phyloP scores from a whole-genome alignment of 2,113 vertebrate species.

The Pseudorectes ferrugineus region DNA sequence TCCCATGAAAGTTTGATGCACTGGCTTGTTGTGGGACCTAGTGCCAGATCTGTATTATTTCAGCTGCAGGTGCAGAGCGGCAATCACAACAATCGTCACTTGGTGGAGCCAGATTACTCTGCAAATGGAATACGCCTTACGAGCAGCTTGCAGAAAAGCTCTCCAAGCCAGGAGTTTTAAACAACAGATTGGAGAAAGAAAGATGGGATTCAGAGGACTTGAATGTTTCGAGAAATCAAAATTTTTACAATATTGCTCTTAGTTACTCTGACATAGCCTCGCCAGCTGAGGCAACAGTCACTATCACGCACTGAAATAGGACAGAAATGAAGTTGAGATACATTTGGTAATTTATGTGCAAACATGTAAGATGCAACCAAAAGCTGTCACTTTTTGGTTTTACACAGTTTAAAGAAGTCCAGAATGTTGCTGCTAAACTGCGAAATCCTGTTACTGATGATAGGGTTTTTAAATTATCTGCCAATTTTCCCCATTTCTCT shows the following conservation, averaged over 20 bases:
- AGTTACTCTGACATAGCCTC: neutral
- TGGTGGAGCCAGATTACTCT: slow-evolving; percentile 71
- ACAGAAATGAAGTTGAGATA: neutral
- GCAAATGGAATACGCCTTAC: neutral
- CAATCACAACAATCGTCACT: slow-evolving; percentile 45
- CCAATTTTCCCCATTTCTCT: neutral
- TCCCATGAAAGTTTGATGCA: neutral
- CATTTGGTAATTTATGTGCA: neutral
- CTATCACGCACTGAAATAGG: neutral
- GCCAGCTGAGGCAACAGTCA: neutral
- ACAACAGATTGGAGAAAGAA: neutral
- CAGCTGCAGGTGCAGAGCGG: neutral
- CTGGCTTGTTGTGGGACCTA: neutral
- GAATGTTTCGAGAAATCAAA: neutral
- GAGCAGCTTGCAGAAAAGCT: neutral
- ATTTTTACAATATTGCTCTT: neutral
- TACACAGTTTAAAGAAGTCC: neutral
- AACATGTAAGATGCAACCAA: neutral
- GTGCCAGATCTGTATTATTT: neutral
- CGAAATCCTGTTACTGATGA: neutral
- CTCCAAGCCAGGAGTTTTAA: neutral
- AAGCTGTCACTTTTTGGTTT: neutral
- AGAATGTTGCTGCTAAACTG: neutral
- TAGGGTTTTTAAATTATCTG: neutral
- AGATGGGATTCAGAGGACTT: neutral